A percentile compares a stretch with the other conserved stretches of the same genome.
Evolutionary conservation across 2,113 vertebrate genomes (phyloP).

Genomic region (Tylochromis polylepis): DNA sequence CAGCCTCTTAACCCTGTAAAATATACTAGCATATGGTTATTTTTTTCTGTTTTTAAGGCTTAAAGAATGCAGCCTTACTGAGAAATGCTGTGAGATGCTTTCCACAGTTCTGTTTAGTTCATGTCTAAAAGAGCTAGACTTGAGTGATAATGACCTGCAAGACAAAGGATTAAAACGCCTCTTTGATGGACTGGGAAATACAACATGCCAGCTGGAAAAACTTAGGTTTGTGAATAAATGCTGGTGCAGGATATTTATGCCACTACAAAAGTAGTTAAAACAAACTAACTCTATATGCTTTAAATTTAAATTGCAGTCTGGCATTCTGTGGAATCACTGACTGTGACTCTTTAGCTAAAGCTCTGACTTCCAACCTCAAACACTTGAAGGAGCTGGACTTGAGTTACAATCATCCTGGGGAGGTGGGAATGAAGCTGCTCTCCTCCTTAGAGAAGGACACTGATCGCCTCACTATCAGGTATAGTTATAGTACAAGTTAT

Average conservation of each 20-base stretch:
- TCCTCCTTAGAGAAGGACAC: background rate
- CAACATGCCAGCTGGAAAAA: conserved; percentile 12
- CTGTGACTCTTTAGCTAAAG: background rate
- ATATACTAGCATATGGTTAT: background rate
- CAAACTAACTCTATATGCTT: background rate
- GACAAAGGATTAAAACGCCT: background rate
- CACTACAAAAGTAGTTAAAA: background rate
- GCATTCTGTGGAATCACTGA: conserved; percentile 1
- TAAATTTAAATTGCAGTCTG: background rate
- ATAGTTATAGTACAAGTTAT: background rate
- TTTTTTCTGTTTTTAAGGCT: background rate
- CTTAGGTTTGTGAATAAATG: background rate
- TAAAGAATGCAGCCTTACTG: conserved; percentile 9
- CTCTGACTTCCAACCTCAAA: background rate
- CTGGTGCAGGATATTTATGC: background rate
- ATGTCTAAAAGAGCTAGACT: background rate
- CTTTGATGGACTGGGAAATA: background rate
- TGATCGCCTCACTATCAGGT: background rate
- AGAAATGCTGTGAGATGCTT: background rate
- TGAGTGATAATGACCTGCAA: conserved; percentile 7
- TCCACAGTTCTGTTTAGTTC: background rate
- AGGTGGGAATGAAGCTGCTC: background rate
- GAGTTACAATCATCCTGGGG: conserved; percentile 3
- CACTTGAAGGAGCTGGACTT: conserved; percentile 15
- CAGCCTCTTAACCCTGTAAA: background rate